Conservation (phyloP, 2,888 invertebrate genomes). For the Isotomurus palustris region DNA sequence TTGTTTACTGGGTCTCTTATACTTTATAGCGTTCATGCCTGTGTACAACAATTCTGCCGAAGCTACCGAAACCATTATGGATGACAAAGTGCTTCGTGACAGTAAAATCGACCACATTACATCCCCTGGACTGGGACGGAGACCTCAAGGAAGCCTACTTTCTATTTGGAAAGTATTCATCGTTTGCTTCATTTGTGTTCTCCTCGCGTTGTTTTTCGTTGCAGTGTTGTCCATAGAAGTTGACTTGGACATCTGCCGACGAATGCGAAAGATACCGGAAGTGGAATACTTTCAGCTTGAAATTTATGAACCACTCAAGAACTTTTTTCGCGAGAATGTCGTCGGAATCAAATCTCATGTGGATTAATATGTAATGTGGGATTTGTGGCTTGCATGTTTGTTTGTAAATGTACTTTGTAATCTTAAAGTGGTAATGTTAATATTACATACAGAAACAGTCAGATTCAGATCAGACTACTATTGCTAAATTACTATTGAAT, state of each 20-base stretch:
- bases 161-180: constrained; percentile 45
- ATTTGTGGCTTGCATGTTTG: no score
- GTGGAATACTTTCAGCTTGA: constrained; percentile 45
- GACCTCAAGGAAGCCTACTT: constrained; percentile 26
- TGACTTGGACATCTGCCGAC: constrained; percentile 43
- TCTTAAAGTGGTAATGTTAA: no score
- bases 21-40: constrained; percentile 39
- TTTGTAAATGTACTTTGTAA: no score
- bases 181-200: constrained; percentile 45
- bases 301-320: constrained; percentile 43
- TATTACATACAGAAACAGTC: no score
- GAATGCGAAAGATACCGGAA: constrained; percentile 46
- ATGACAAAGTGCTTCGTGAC: constrained; percentile 35
- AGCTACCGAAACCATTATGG: constrained; percentile 39
- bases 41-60: constrained; percentile 38
- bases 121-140: constrained; percentile 19
- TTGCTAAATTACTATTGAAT: no score
- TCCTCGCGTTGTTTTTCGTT: constrained; percentile 40
- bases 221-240: constrained; percentile 45
- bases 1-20: no score
- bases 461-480: no score
- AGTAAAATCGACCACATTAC: constrained; percentile 38
- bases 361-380: no score
- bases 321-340: constrained; percentile 36
- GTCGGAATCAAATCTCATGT: no score